These are phyloP conservation scores for Troides aeacus DNA, from an alignment of 2,888 invertebrate genomes.

Conservation along the genomic window DNA sequence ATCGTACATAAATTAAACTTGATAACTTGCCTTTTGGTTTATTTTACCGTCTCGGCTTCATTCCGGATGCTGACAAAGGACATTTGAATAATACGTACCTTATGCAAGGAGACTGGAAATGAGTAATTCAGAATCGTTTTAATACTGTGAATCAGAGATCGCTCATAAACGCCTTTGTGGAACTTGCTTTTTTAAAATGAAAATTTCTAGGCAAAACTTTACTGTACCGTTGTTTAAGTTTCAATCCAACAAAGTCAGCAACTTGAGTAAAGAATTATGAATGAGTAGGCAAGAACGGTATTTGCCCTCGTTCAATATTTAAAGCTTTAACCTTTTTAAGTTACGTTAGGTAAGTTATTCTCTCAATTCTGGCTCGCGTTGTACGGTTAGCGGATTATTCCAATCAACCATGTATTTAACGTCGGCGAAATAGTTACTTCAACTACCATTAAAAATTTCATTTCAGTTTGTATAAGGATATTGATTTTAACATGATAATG, in stretches of 20 bases:
- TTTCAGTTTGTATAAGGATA: not conserved
- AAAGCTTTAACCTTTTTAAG: conserved; percentile 28
- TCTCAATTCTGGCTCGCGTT: conserved; percentile 18
- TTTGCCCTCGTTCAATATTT: conserved; percentile 27
- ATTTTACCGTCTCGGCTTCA: conserved; percentile 35
- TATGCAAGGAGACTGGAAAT: conserved; percentile 36
- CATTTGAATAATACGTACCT: conserved; percentile 42
- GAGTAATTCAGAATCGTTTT: conserved; percentile 42
- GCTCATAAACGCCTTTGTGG: conserved; percentile 33
- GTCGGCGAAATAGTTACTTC: conserved; percentile 2
- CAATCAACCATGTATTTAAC: conserved; percentile 9
- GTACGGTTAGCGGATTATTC: conserved; percentile 15
- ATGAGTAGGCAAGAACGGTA: conserved; percentile 30
- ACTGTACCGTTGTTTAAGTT: conserved; percentile 22
- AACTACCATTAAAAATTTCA: not conserved
- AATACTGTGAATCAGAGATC: conserved; percentile 40
- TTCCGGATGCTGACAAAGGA: conserved; percentile 42
- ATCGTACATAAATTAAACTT: conserved; percentile 37
- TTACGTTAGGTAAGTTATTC: conserved; percentile 19
- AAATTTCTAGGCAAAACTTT: conserved; percentile 27
- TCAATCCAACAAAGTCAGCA: conserved; percentile 30
- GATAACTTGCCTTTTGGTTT: conserved; percentile 38
- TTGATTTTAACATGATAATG: too few relatives aligned
- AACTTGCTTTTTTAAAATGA: conserved; percentile 24
- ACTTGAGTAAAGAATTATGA: conserved; percentile 30